Evolutionary conservation across 2,888 invertebrate genomes (phyloP), one percentile per base, ranked within the genome.

Genomic region (Amphipyra tragopoginis): DNA sequence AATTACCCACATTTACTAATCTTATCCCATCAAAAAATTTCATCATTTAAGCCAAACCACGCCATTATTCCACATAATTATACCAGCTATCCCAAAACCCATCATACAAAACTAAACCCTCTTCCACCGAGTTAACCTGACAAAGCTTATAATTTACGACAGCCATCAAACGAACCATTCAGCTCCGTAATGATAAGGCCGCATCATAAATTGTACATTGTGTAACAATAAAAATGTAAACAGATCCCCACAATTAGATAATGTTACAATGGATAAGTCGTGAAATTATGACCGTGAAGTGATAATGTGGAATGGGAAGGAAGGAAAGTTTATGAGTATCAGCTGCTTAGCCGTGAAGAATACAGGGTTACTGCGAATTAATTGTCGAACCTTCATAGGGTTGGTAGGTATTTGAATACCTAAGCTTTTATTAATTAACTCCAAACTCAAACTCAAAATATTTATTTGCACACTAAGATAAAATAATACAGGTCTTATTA

Each of bases 221-320:
- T 63, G 60, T 61, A 56, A 78, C 79, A 78, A 78, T 78, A 78
- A 79, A 79, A 78, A 70, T 74, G 77, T 77, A 79, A 74, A 78
- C 44, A 71, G 77, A 77, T 77, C 63, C 60, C 65, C 62, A 70
- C 69, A 65, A 61, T 72, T 73, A 75, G 77, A 78, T 77, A 75
- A 63, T 65, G 61, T 11, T 43, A 70, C 77, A 77, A 74, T 74
- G 65, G 77, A 49, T 42, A 59, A 75, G 67, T 78, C 51, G 65
- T 54, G 44, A 40, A 73, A 58, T 76, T 67, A 73, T 64, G 55
- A 63, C 61, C 70, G 77, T 69, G 68, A 73, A 69, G 60, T 72
- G 69, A 75, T 76, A 64, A 70, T 52, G 56, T 52, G 38, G 44
- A 49, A 38, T 14, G 21, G 72, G 39, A 40, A 54, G 45, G 38